phyloP scores from a whole-genome alignment of 2,888 invertebrate genomes.

The Sisyra nigra region DNA sequence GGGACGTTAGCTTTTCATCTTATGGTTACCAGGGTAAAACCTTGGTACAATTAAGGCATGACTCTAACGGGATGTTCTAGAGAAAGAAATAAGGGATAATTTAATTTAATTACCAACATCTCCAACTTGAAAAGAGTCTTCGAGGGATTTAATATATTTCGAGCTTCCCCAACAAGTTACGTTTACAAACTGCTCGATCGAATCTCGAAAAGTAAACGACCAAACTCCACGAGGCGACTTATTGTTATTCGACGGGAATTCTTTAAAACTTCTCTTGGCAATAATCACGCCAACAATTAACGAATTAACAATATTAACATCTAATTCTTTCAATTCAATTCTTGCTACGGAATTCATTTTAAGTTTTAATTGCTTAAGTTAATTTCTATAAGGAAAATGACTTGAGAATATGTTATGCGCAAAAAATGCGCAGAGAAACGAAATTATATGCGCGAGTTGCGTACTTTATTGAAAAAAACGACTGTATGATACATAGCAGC shows the following conservation, averaged over 20 bases:
- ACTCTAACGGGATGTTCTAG: no score
- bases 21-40: no score
- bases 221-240: constrained; percentile 49
- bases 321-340: constrained; percentile 19
- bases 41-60: no score
- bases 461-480: no score
- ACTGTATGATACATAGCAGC: no score
- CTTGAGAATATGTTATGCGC: no score
- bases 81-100: not conserved
- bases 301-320: constrained; percentile 19
- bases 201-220: constrained; percentile 61
- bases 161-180: constrained; percentile 59
- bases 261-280: constrained; percentile 42
- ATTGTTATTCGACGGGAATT: constrained; percentile 32
- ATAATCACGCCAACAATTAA: constrained; percentile 41
- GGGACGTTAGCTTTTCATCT: no score
- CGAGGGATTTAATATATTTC: constrained; percentile 41
- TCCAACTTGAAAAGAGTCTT: constrained; percentile 47
- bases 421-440: no score
- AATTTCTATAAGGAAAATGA: no score
- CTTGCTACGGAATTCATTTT: constrained; percentile 16
- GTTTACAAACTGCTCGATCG: constrained; percentile 52
- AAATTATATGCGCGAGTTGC: no score
- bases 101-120: constrained; percentile 40
- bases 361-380: no score